Evolutionary conservation across 1,140 invertebrate species (phyloP), one percentile per base, ranked within the genome.

Genomic region (Orius laevigatus): DNA sequence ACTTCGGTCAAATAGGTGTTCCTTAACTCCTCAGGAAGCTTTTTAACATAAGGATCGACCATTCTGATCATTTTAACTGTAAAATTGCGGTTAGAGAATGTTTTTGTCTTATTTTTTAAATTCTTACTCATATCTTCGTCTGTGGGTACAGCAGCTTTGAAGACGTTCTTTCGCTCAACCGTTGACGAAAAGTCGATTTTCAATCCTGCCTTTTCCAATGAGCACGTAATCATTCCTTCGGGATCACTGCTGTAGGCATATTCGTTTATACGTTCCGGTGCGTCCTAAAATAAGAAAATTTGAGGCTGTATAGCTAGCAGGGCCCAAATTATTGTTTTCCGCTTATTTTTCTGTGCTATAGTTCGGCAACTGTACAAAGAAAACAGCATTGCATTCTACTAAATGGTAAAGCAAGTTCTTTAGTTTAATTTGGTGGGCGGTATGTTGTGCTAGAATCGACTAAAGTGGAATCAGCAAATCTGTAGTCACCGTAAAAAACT

Each of bases 11-110:
- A 10, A 32, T 51, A 51, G 5, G 25, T 35, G 6, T 39, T 15
- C 25, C 44, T 43, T 20, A 34, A n/a, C 0, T 46, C 12, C 14
- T 51, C 43, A 4, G 49, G 49, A 2, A 51, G 5, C n/a, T 46
- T 10, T 4, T 19, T n/a, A 4, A 46, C 40, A 10, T 46, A 41
- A 3, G 49, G 49, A 20, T 51, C 49, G 4, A 51, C 49, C 16
- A 25, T 39, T 25, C 36, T 46, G 14, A 51, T 14, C 18, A 19
- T 46, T 12, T 34, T 19, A 33, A 36, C 49, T 51, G 35, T 10
- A 44, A 44, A 18, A 6, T 4, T 8, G 1, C 4, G 4, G 5
- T 16, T 38, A n/a, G 11, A 3, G 15, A 38, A 34, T n/a, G 33
- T 34, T 8, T 34, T 34, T 8, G 8, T 34, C 33, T n/a, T 34